Base-by-base conservation (phyloP, 1,140 invertebrate genomes). In the Mylabris phalerata region DNA sequence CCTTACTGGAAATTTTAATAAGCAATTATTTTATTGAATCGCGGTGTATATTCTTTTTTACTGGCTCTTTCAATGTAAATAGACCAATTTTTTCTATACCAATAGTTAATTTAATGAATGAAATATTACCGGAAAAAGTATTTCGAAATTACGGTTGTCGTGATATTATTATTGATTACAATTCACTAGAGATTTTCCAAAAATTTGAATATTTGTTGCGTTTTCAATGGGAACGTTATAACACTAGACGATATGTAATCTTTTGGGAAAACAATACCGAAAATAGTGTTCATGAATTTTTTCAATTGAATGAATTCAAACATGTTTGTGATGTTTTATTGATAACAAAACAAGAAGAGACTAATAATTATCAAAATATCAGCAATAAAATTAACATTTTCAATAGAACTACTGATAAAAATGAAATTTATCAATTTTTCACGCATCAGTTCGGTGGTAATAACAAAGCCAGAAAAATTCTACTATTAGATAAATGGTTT, bases 401-500 rank as follows among this genome's bases (percentile, higher is more conserved):
- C 19, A 19, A 19, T 19, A 19, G 19, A 19, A 19, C 1, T 19
- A 19, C 1, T 19, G 19, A 19, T 19, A 19, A 19, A 19, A 19
- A 32, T 32, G 49, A 42, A 47, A 24, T 27, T 40, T 63, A 26
- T 11, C 42, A 59, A 32, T 32, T 63, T 4, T 13, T 57, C 9
- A 63, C 57, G 1, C 54, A 63, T 43, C 41, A 54, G 50, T 60
- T 60, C 26, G 48, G 25, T 5, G 57, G 55, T 9, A 44, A 25
- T 4, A 19, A 19, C 19, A 38, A 52, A 48, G 7, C 39, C 24
- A 57, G 46, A 3, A 38, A 60, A 39, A 25, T 42, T 2, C 10
- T 42, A 46, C 9, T 63, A 19, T 40, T 63, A 41, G 58, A 63
- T 50, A 40, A 38, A 11, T 63, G 61, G 61, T 63, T 50, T 42